A percentile compares a stretch with the other conserved stretches of the same genome.
Conservation (phyloP, 2,888 invertebrate species). For the Tethea ocularis region DNA sequence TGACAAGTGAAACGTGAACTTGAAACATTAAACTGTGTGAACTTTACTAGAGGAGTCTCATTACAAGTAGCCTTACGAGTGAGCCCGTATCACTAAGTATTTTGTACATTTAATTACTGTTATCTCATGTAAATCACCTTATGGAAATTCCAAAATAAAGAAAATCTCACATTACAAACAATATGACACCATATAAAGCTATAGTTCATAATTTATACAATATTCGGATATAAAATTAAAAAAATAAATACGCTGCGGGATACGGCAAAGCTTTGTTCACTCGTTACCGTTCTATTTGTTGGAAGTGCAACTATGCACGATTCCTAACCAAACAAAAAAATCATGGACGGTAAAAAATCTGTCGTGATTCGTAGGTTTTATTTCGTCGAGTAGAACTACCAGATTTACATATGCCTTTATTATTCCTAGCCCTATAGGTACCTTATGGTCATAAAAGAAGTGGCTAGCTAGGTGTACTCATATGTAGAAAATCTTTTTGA, state of each 20-base stretch:
- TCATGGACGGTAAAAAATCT: background rate
- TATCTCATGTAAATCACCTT: no score
- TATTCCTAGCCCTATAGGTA: background rate
- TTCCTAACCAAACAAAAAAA: background rate
- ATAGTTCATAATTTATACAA: no score
- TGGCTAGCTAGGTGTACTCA: background rate
- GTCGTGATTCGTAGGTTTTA: background rate
- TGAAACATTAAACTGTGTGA: background rate
- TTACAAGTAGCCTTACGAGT: background rate
- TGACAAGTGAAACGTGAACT: conserved; percentile 29
- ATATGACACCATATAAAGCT: no score
- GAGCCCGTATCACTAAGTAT: no score
- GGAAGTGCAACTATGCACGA: conserved; percentile 1
- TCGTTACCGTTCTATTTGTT: background rate
- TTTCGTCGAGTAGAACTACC: background rate
- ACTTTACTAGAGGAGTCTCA: background rate
- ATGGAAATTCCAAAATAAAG: no score
- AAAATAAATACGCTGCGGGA: background rate
- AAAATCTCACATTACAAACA: no score
- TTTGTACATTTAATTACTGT: no score
- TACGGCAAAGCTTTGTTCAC: background rate
- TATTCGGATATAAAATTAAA: no score
- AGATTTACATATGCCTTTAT: background rate
- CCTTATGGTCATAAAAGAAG: background rate
- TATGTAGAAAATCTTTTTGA: background rate